Evolutionary conservation across 1,140 invertebrate species (phyloP), one percentile per base, ranked within the genome.

Genomic region (Aphelinus certus): DNA sequence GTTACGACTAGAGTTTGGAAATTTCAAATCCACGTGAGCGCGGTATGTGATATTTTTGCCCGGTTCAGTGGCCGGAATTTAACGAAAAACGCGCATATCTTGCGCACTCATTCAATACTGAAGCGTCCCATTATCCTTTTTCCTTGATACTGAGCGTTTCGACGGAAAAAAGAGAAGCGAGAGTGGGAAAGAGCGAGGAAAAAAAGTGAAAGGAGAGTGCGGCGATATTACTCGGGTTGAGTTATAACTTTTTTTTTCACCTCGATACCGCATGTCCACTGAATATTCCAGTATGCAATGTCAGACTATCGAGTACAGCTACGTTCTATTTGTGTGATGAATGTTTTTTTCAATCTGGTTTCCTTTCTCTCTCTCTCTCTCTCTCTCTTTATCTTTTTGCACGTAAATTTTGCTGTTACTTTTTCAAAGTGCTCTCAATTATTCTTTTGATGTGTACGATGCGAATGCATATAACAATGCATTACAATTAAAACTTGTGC

Each of bases 151-250:
- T 47, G 55, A 68, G 42, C 10, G 66, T 66, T 68, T 68, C 66
- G 53, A 47, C 45, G 45, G 49, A 68, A 48, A 68, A 68, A 55
- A 10, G 66, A n/a, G 10, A 53, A 53, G 51, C 51, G 9, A 53
- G 43, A 47, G 53, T n/a, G 45, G 7, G 43, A 47, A 1, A 2
- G 9, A 4, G 1, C 53, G 26, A 3, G 45, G 53, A 68, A 68
- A 68, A 68, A 68, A 68, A 68, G 66, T 68, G 66, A 68, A 68
- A 68, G 45, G 66, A 68, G 55, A 68, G 55, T 51, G 26, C 62
- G 73, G 64, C 64, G 64, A 53, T 55, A 56, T 56, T 55, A 68
- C 66, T 68, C 10, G 66, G 53, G 42, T 56, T 56, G 51, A 60
- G 66, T 58, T 3, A 47, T 58, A 48, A 68, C n/a, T 49, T 68